A percentile compares a stretch with the other conserved stretches of the same genome.
These are phyloP conservation scores for Steromphala cineraria DNA, from an alignment of 2,888 invertebrate species.

Conservation along the genomic window DNA sequence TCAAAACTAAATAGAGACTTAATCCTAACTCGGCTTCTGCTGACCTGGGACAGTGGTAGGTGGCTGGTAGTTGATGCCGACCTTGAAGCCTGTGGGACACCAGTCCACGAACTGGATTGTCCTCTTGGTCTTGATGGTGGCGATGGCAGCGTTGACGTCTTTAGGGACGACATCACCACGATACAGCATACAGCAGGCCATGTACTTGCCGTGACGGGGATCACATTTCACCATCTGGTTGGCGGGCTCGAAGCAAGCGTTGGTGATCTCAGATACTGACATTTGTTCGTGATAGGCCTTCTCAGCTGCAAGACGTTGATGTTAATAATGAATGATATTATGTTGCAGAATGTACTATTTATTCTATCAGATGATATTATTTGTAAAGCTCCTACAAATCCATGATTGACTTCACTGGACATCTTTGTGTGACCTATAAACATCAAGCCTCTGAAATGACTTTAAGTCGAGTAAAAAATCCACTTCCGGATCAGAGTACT, in stretches of 20 bases:
- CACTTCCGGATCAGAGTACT: too few species aligned
- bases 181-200: constrained; percentile 77
- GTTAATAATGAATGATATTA: too few species aligned
- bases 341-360: too few species aligned
- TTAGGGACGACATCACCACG: constrained; percentile 74
- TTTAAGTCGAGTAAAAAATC: too few species aligned
- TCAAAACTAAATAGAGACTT: too few species aligned
- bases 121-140: constrained; percentile 92
- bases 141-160: constrained; percentile 71
- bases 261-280: constrained; percentile 69
- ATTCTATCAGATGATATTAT: too few species aligned
- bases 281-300: constrained; percentile 94
- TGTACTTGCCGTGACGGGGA: constrained; percentile 76
- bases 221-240: constrained; percentile 75
- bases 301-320: constrained; percentile 86
- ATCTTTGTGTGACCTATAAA: too few species aligned
- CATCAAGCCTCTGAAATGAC: too few species aligned
- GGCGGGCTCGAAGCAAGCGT: constrained; percentile 70
- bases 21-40: background rate
- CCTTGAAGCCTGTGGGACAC: constrained; percentile 83
- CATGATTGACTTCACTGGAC: too few species aligned
- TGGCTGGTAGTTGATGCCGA: constrained; percentile 87
- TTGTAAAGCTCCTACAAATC: too few species aligned
- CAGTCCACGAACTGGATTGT: constrained; percentile 81
- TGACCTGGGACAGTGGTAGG: constrained; percentile 80